phyloP scores from a whole-genome alignment of 2,888 invertebrate genomes.

The Panzeria rudis region DNA sequence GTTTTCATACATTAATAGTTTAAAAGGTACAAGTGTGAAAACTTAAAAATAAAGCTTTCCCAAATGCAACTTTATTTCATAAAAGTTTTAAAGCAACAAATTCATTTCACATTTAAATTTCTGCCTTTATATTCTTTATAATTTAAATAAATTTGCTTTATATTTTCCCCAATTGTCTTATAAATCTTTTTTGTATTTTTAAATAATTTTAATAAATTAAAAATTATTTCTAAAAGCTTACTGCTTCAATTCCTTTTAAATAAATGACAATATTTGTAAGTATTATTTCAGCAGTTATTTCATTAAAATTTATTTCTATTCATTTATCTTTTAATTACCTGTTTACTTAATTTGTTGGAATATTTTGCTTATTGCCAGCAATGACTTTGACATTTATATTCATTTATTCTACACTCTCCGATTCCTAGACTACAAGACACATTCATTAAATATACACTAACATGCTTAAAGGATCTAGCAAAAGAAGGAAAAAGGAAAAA shows the following conservation, averaged over 20 bases:
- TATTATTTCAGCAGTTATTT: slow-evolving; percentile 9
- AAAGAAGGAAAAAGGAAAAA: neutral
- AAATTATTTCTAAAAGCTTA: neutral
- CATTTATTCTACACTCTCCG: neutral
- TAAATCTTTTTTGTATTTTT: neutral
- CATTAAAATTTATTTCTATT: slow-evolving; percentile 36
- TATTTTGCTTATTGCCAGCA: slow-evolving; percentile 25
- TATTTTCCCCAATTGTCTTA: no score
- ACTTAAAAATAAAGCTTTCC: no score
- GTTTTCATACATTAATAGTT: no score
- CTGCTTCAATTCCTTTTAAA: neutral
- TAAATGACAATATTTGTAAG: neutral
- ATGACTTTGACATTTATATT: slow-evolving; percentile 59
- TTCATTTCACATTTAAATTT: no score
- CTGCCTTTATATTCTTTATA: no score
- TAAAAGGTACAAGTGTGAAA: no score
- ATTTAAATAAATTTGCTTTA: neutral
- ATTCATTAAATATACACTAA: neutral
- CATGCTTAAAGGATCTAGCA: neutral
- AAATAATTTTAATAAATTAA: neutral
- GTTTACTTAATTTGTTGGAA: slow-evolving; percentile 49
- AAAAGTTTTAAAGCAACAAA: no score
- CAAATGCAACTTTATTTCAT: no score
- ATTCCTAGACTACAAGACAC: neutral
- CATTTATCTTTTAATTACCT: slow-evolving; percentile 61